Conservation (phyloP, 1,140 invertebrate genomes). For the Aethina tumida region DNA sequence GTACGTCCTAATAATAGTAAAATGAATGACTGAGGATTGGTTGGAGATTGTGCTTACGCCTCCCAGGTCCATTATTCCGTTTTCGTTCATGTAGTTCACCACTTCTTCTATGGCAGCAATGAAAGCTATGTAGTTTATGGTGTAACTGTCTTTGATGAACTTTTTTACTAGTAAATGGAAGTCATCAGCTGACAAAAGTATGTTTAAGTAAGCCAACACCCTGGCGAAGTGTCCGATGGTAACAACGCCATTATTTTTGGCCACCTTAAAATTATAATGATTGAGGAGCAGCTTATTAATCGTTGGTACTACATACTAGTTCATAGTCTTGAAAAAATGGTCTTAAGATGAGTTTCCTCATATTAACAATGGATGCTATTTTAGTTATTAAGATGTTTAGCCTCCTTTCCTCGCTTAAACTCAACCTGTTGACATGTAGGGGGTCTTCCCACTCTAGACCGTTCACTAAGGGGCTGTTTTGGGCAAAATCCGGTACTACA, state of each 20-base stretch:
- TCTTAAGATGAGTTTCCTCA: conserved; percentile 45
- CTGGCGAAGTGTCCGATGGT: conserved; percentile 60
- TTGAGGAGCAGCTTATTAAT: background rate
- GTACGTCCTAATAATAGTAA: conserved; percentile 40
- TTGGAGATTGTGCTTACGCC: conserved; percentile 34
- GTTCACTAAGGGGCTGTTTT: conserved; percentile 38
- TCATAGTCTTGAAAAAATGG: conserved; percentile 71
- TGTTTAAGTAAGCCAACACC: conserved; percentile 53
- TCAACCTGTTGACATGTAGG: conserved; percentile 46
- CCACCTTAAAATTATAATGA: conserved; percentile 39
- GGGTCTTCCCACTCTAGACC: conserved; percentile 55
- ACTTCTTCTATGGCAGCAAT: conserved; percentile 44
- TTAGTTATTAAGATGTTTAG: conserved; percentile 55
- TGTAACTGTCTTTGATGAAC: conserved; percentile 58
- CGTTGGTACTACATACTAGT: conserved; percentile 37
- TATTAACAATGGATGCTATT: conserved; percentile 46
- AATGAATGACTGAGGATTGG: too few species aligned
- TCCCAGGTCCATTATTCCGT: conserved; percentile 44
- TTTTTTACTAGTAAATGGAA: conserved; percentile 56
- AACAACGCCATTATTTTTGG: conserved; percentile 58
- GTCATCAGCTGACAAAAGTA: conserved; percentile 52
- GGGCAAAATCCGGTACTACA: conserved; percentile 40
- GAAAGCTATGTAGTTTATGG: conserved; percentile 62
- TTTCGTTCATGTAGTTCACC: conserved; percentile 43
- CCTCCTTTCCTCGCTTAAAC: conserved; percentile 48